These are phyloP conservation scores for Ips nitidus DNA, from an alignment of 1,140 invertebrate genomes.

Conservation along the genomic window DNA sequence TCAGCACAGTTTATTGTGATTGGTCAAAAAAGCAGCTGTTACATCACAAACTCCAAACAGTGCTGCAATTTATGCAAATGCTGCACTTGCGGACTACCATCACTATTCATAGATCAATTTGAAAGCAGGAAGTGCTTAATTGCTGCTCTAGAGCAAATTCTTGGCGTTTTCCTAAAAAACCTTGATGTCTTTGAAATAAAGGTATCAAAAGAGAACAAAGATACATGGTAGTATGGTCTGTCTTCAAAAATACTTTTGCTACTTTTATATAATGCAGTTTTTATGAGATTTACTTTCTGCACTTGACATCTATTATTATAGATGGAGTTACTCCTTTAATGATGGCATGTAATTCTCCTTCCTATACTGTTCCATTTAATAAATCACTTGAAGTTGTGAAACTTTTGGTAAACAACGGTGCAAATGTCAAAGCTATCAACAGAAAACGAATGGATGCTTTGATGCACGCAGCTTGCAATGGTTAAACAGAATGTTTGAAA, in stretches of 20 bases:
- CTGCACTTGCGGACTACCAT: too few relatives aligned
- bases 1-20: too few relatives aligned
- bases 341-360: conserved; percentile 44
- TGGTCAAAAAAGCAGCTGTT: too few relatives aligned
- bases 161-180: too few relatives aligned
- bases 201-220: too few relatives aligned
- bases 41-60: too few relatives aligned
- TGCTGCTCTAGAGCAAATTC: too few relatives aligned
- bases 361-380: conserved; percentile 34
- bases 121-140: too few relatives aligned
- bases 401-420: conserved; percentile 43
- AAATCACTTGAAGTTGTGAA: conserved; percentile 39
- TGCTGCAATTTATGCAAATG: too few relatives aligned
- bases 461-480: conserved; percentile 54
- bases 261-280: conserved; percentile 9
- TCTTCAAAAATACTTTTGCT: conserved; percentile 3
- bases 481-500: conserved; percentile 8
- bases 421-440: conserved; percentile 51
- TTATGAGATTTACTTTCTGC: conserved; percentile 7
- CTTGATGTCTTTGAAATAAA: too few relatives aligned
- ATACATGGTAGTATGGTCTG: too few relatives aligned
- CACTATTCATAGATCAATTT: too few relatives aligned
- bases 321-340: conserved; percentile 44
- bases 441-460: conserved; percentile 54
- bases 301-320: conserved; percentile 23